phyloP scores from a whole-genome alignment of 2,888 invertebrate genomes.

The Ceratothoa steindachneri region DNA sequence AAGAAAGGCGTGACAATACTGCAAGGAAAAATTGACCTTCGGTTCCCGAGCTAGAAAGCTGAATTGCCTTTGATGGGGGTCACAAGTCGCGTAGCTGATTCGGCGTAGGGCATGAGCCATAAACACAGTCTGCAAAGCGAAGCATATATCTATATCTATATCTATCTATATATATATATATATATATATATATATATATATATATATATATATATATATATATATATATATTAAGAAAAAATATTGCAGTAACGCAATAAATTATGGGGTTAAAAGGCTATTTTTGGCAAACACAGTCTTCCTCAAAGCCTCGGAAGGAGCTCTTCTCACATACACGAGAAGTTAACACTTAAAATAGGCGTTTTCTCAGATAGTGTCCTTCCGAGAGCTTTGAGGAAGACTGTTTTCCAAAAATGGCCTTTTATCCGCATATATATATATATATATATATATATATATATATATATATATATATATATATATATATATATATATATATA shows the following conservation, averaged over 20 bases:
- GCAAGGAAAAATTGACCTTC: slow-evolving; percentile 64
- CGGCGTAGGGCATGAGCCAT: slow-evolving; percentile 79
- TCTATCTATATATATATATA: too few species aligned
- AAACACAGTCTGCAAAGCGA: slow-evolving; percentile 56
- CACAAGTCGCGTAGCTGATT: slow-evolving; percentile 81
- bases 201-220: neutral
- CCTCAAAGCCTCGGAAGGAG: too few species aligned
- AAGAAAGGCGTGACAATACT: slow-evolving; percentile 77
- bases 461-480: neutral
- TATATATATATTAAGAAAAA: too few species aligned
- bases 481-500: neutral
- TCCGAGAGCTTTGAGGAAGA: too few species aligned
- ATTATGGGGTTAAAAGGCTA: too few species aligned
- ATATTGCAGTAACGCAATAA: too few species aligned
- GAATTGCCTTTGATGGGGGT: slow-evolving; percentile 71
- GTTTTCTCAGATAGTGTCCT: too few species aligned
- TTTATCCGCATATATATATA: neutral
- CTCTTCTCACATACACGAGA: too few species aligned
- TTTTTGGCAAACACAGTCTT: too few species aligned
- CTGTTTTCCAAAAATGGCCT: too few species aligned
- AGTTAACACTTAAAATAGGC: too few species aligned
- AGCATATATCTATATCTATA: slow-evolving; percentile 3
- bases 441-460: neutral
- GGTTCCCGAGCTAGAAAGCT: slow-evolving; percentile 73
- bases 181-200: neutral